Conservation (phyloP, 2,113 vertebrate genomes). For the Apistogramma diplotaenia region DNA sequence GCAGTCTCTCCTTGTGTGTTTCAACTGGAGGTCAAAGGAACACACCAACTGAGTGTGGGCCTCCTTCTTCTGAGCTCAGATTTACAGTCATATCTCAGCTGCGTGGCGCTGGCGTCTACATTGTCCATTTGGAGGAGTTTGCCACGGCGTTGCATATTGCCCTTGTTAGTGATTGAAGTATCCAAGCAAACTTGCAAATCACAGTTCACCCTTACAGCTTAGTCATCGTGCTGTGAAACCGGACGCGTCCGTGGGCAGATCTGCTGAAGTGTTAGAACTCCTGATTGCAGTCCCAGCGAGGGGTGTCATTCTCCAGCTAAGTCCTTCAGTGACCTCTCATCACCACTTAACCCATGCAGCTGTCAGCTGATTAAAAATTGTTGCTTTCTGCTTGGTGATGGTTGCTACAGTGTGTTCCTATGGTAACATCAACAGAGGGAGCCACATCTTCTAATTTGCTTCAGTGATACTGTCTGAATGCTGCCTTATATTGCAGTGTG, state of each 20-base stretch:
- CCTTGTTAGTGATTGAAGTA: background rate
- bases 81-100: background rate
- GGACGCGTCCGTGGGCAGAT: slow-evolving; percentile 40
- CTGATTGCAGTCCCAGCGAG: slow-evolving; percentile 27
- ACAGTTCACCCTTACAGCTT: slow-evolving; percentile 5
- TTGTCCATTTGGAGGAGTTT: background rate
- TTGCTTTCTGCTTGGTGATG: background rate
- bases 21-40: slow-evolving; percentile 44
- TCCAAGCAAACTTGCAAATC: slow-evolving; percentile 26
- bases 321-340: background rate
- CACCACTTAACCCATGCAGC: background rate
- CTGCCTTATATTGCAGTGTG: background rate
- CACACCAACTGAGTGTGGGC: background rate
- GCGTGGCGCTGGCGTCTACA: background rate
- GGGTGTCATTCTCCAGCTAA: background rate
- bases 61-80: background rate
- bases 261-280: slow-evolving; percentile 28
- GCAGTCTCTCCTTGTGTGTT: slow-evolving; percentile 4
- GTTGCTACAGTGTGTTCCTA: slow-evolving; percentile 33
- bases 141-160: background rate
- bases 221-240: slow-evolving; percentile 25
- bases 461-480: background rate
- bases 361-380: background rate
- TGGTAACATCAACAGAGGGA: slow-evolving; percentile 52
- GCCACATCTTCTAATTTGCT: slow-evolving; percentile 14